Conservation (phyloP, 1,140 invertebrate genomes). For the Drosophila bifasciata region DNA sequence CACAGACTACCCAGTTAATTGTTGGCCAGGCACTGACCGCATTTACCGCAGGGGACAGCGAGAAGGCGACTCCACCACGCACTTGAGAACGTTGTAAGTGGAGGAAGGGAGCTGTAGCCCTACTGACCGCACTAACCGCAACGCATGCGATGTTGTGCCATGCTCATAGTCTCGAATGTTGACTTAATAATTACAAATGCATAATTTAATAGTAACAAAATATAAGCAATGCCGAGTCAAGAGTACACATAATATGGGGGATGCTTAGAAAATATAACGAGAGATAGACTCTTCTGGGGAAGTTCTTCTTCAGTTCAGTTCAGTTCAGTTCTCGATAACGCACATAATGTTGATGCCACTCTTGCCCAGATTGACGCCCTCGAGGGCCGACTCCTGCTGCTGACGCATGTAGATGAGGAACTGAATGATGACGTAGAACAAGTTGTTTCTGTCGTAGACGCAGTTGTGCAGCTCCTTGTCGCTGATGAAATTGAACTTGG, state of each 20-base stretch:
- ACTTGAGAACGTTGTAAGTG: not conserved
- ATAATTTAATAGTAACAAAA: conserved; percentile 72
- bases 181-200: conserved; percentile 73
- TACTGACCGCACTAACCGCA: conserved; percentile 63
- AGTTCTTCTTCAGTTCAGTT: not conserved
- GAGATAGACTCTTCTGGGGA: not conserved
- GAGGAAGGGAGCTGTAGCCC: too few relatives aligned
- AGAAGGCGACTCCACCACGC: not conserved
- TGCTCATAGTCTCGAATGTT: conserved; percentile 49
- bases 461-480: conserved; percentile 82
- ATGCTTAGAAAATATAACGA: conserved; percentile 32
- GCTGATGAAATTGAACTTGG: conserved; percentile 84
- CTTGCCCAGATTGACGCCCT: conserved; percentile 90
- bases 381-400: conserved; percentile 91
- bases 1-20: conserved; percentile 76
- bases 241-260: not conserved
- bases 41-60: conserved; percentile 59
- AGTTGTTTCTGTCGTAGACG: conserved; percentile 91
- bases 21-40: conserved; percentile 62
- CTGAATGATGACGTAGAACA: conserved; percentile 91
- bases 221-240: conserved; percentile 13
- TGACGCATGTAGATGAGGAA: conserved; percentile 91
- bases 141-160: not conserved
- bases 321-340: conserved; percentile 87
- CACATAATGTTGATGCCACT: conserved; percentile 92